Base-by-base conservation (phyloP, 2,797 vertebrate genomes). In the Aulostomus chinensis region DNA sequence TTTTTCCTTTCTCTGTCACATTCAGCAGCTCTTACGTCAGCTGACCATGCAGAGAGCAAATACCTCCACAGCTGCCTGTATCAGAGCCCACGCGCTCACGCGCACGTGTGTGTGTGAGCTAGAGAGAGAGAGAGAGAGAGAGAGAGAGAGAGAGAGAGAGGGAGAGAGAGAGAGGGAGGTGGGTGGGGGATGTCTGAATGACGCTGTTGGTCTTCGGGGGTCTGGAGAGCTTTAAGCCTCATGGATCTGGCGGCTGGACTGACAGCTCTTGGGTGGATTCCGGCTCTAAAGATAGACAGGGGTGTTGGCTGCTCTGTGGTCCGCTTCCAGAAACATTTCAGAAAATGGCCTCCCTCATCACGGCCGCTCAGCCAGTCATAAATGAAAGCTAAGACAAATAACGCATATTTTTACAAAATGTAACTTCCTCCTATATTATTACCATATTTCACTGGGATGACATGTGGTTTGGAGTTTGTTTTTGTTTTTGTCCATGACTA, bases 221-320 rank as follows among this genome's bases (percentile, higher is more conserved):
- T 77, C 84, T 76, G 73, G 78, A 80, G 68, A 80, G 76, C 55
- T 73, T 84, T 80, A 78, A 65, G 52, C 58, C 48, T 53, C 70
- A 9, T 46, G 73, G 86, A 67, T 68, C 62, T 83, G 78, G 77
- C 70, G 6, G 33, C 52, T 53, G 58, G 78, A 82, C 78, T 84
- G 85, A 87, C 86, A 84, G 80, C 48, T 81, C 64, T 83, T 88
- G 89, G 88, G 87, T 85, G 83, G 80, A 89, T 86, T 91, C 83
- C 81, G 60, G 67, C 80, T 88, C 88, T 88, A 90, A 89, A 92
- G 84, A 91, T 91, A 92, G 90, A 86, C 84, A 68, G 60, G 89
- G 89, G 88, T 88, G 90, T 90, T 80, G 87, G 85, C 73, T 35
- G 55, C 60, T 87, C 80, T 88, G 84, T 82, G 88, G 86, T 88